Conservation (phyloP, 1,140 invertebrate species). For the Pachypeltis micranthus region DNA sequence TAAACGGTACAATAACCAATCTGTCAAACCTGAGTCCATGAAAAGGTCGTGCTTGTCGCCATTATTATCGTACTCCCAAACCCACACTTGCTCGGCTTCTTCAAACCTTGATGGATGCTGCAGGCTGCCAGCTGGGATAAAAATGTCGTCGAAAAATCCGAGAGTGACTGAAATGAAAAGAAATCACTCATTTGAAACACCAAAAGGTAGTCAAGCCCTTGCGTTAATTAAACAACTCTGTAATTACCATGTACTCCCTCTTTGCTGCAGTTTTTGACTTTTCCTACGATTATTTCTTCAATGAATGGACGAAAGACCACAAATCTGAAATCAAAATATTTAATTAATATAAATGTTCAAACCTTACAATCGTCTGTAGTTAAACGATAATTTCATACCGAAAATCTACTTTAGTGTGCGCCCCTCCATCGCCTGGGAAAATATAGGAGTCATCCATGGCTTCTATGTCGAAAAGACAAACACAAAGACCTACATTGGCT, state of each 20-base stretch:
- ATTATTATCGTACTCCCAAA: conserved; percentile 84
- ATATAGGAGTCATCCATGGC: conserved; percentile 79
- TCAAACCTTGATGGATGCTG: conserved; percentile 87
- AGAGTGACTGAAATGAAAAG: conserved; percentile 71
- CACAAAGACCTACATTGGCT: conserved; percentile 82
- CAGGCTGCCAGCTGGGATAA: conserved; percentile 74
- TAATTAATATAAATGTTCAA: no score
- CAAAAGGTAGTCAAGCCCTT: no score
- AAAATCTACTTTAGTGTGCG: conserved; percentile 85
- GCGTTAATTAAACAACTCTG: no score
- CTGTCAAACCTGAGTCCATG: conserved; percentile 61
- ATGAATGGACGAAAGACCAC: conserved; percentile 87
- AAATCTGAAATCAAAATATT: conserved; percentile 21
- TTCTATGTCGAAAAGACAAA: conserved; percentile 79
- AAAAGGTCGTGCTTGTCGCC: conserved; percentile 76
- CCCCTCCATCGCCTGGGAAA: conserved; percentile 85
- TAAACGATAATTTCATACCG: conserved; percentile 73
- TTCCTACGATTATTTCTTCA: conserved; percentile 84
- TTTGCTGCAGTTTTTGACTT: conserved; percentile 76
- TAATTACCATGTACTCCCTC: conserved; percentile 79
- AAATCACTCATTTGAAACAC: no score
- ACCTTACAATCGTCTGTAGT: no score
- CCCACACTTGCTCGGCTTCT: conserved; percentile 86
- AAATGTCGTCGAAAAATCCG: conserved; percentile 91
- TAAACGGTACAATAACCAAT: conserved; percentile 28